These are phyloP conservation scores for Pristionchus entomophagus DNA, from an alignment of 2,888 invertebrate genomes.

Conservation along the genomic window DNA sequence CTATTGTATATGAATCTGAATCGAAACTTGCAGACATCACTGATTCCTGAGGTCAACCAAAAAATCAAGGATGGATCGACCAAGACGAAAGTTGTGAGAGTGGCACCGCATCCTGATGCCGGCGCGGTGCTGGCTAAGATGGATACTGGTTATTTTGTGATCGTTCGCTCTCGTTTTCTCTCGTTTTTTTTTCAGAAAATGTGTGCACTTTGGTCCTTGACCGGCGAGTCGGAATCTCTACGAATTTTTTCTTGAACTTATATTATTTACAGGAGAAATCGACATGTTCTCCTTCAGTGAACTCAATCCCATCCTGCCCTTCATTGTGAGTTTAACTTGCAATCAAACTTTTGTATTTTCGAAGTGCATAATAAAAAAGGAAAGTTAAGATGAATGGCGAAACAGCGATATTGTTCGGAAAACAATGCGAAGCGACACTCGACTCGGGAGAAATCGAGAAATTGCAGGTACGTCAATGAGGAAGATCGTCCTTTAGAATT, in stretches of 20 bases:
- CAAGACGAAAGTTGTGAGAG: not conserved
- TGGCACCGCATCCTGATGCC: not conserved
- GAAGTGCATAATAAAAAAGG: too few relatives aligned
- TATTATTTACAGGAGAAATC: not conserved
- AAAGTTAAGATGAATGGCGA: not conserved
- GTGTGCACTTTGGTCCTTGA: not conserved
- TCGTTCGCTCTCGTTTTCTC: too few relatives aligned
- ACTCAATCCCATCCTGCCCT: conserved; percentile 8
- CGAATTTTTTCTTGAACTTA: not conserved
- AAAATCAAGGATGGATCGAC: not conserved
- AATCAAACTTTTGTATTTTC: too few relatives aligned
- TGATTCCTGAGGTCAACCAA: not conserved
- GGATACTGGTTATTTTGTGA: not conserved
- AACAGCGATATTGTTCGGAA: too few relatives aligned
- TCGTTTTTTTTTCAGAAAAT: not conserved
- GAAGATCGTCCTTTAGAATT: not conserved
- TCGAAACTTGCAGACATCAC: not conserved
- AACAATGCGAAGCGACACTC: not conserved
- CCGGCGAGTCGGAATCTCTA: not conserved
- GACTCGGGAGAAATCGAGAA: not conserved
- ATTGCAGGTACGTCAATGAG: not conserved
- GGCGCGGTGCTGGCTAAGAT: not conserved
- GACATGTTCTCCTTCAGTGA: not conserved
- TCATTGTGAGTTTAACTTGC: not conserved
- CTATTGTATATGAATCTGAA: not conserved